Evolutionary conservation across 1,140 invertebrate species (phyloP).

Genomic region (Venturia canescens): DNA sequence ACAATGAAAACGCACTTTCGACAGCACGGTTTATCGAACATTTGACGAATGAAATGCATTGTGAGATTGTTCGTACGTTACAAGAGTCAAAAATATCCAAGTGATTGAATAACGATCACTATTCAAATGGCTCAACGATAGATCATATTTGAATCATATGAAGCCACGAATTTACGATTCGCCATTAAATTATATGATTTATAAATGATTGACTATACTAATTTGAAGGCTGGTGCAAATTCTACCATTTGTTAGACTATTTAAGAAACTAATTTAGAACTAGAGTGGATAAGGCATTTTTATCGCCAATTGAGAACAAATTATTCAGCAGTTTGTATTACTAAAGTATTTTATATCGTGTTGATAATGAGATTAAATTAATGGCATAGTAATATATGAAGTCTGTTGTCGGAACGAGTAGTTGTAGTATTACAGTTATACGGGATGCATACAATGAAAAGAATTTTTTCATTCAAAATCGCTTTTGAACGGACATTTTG

Average conservation of each 20-base stretch:
- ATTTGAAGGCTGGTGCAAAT: neutral
- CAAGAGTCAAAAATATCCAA: neutral
- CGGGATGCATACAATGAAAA: neutral
- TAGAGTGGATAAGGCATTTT: neutral
- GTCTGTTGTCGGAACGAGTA: neutral
- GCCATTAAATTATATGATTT: neutral
- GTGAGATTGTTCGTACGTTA: conserved; percentile 18
- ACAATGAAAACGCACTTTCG: neutral
- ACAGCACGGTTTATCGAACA: neutral
- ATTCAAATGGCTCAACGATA: neutral
- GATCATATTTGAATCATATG: neutral
- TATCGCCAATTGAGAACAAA: conserved; percentile 19
- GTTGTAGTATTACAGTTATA: neutral
- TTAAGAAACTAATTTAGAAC: neutral
- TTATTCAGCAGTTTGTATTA: conserved; percentile 17
- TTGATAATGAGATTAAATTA: conserved; percentile 31
- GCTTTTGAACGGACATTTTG: neutral
- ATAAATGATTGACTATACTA: neutral
- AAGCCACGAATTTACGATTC: neutral
- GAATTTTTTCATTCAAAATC: neutral
- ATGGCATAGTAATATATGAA: conserved; percentile 35
- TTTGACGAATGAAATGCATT: neutral
- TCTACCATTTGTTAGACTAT: neutral
- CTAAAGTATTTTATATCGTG: conserved; percentile 33
- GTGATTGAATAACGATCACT: neutral